These are phyloP conservation scores for Nematostella vectensis DNA, from an alignment of 92 coral and sea anemone genomes.

Conservation along the genomic window DNA sequence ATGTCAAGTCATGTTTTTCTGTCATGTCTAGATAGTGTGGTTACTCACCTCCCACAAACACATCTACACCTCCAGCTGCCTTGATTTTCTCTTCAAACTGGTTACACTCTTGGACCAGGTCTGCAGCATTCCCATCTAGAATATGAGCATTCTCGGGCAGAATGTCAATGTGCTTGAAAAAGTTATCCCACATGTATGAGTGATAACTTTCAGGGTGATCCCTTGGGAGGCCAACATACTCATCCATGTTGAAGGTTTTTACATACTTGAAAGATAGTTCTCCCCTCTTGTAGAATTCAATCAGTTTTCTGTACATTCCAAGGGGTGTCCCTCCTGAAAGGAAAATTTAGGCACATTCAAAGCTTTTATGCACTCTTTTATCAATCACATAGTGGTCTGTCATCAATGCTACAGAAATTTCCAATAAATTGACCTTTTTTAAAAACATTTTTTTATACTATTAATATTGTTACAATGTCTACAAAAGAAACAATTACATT, in stretches of 20 bases:
- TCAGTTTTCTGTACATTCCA: conserved; percentile 94
- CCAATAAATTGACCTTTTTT: too few species aligned
- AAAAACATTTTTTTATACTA: too few species aligned
- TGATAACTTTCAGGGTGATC: conserved; percentile 98
- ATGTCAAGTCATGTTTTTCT: too few species aligned
- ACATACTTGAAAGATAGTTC: conserved; percentile 90
- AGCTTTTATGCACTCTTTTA: too few species aligned
- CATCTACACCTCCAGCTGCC: conserved; percentile 78
- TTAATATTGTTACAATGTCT: too few species aligned
- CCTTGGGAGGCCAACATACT: conserved; percentile 89
- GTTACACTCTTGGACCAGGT: conserved; percentile 68
- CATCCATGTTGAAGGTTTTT: conserved; percentile 98
- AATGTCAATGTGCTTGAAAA: conserved; percentile 93
- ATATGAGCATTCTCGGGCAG: conserved; percentile 86
- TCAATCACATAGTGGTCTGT: too few species aligned
- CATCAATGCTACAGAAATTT: too few species aligned
- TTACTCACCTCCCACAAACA: conserved; percentile 92
- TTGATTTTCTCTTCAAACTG: conserved; percentile 65
- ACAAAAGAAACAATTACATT: too few species aligned
- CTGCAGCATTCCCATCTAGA: conserved; percentile 93
- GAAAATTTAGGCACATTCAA: not conserved
- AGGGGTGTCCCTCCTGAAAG: conserved; percentile 82
- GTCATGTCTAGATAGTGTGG: too few species aligned
- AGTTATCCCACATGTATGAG: conserved; percentile 97
- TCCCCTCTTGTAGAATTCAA: conserved; percentile 77